phyloP scores from a whole-genome alignment of 2,797 vertebrate species.

The Gymnoscopelus microlampas region DNA sequence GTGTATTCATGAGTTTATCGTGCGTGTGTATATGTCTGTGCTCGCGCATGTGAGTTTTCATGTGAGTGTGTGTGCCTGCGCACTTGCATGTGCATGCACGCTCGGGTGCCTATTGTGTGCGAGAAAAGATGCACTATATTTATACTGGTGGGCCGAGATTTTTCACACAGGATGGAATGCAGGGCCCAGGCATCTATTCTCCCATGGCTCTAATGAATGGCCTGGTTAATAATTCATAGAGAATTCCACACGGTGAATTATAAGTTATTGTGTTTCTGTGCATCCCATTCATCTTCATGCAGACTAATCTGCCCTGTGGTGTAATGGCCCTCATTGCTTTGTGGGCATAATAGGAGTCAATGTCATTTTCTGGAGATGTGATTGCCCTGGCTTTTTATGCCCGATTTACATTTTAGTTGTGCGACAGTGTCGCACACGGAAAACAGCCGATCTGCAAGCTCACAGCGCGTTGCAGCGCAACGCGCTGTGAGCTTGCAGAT shows the following conservation, averaged over 20 bases:
- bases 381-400: constrained; percentile 46
- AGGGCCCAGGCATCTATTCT: constrained; percentile 21
- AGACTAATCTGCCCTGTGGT: constrained; percentile 67
- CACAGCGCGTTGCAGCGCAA: no score
- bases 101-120: constrained; percentile 38
- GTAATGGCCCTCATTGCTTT: constrained; percentile 60
- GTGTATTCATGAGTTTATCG: neutral
- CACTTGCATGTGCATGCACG: constrained; percentile 29
- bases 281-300: constrained; percentile 70
- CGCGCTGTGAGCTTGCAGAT: no score
- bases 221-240: constrained; percentile 74
- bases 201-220: constrained; percentile 53
- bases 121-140: constrained; percentile 23
- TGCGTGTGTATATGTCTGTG: neutral
- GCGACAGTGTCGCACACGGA: no score
- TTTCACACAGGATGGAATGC: constrained; percentile 21
- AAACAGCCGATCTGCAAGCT: no score
- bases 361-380: constrained; percentile 64
- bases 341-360: constrained; percentile 71
- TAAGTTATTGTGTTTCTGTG: constrained; percentile 72
- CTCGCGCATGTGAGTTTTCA: neutral
- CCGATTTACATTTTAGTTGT: no score
- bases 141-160: constrained; percentile 41
- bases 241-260: constrained; percentile 51
- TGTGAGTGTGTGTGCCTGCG: neutral